Evolutionary conservation across 30 jellyfish, hydroid and myxozoan species (phyloP), one percentile per base, ranked within the genome.

Genomic region (Aurelia sp.): DNA sequence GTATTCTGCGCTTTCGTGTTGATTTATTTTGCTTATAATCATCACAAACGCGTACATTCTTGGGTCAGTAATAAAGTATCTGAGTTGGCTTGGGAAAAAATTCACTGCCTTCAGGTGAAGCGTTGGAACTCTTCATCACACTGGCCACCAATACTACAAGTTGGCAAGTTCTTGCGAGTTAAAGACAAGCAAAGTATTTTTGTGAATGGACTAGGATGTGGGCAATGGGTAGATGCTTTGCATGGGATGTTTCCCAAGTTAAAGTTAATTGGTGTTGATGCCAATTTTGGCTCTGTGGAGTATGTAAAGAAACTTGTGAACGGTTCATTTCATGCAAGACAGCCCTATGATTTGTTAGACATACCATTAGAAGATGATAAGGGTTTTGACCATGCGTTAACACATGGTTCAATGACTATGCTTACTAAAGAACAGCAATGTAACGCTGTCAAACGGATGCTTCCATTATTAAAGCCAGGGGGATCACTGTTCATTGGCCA

Each of bases 381-480:
- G 30, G 63, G 72, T 8, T 93, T 93, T 87, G 98, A 93, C 76
- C 98, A 93, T 88, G 98, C 90, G 15, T 23, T 93, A 62, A 81
- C 83, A 13, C 96, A 86, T 22, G 93, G 88, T 40, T 70, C 90
- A 53, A 52, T 93, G 52, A 51, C 84, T 0, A 18, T 60, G 60
- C 79, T 71, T 48, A 40, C 95, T 2, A 82, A 79, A 59, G 90
- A 82, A 37, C 78, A 48, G 76, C 98, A 93, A 73, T 93, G 98
- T 62, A 69, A 77, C 55, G 79, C 97, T 0, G 74, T 93, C 18
- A 82, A 68, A 57, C 88, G 86, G 52, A 93, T 93, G 97, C 70
- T 93, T 17, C 98, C 98, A 12, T 40, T 93, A 87, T 55, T 93
- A 13, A 93, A 93, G 73, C 97, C 97, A 37, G 98, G 98, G n/a